These are phyloP conservation scores for Danionella cerebrum DNA, from an alignment of 2,113 vertebrate species.

Conservation along the genomic window DNA sequence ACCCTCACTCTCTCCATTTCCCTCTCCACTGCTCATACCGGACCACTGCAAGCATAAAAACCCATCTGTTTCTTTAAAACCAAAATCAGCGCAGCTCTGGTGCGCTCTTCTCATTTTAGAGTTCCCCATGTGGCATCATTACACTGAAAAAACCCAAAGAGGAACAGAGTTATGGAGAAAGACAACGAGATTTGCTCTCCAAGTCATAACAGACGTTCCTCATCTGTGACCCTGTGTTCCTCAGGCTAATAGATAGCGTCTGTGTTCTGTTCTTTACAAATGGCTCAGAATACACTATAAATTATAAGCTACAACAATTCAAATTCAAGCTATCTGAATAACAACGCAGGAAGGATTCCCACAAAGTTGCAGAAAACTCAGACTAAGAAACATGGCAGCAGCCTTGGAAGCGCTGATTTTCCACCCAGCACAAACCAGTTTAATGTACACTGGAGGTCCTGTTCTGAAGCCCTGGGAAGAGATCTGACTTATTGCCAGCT, in stretches of 20 bases:
- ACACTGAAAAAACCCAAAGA: background rate
- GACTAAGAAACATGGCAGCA: no score
- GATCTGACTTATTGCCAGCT: no score
- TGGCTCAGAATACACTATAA: background rate
- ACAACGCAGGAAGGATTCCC: background rate
- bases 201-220: background rate
- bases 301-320: slow-evolving; percentile 1
- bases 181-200: background rate
- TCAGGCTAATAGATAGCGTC: background rate
- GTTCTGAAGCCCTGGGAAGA: no score
- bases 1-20: background rate
- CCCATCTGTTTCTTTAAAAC: slow-evolving; percentile 37
- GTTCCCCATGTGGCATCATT: background rate
- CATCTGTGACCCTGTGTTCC: background rate
- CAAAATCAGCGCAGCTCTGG: slow-evolving; percentile 37
- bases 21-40: background rate
- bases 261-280: background rate
- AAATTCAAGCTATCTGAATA: background rate
- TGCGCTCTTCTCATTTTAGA: background rate
- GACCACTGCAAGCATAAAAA: slow-evolving; percentile 31
- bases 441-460: no score
- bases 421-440: no score
- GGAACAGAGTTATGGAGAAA: background rate
- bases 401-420: no score
- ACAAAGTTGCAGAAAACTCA: background rate